Evolutionary conservation across 2,113 vertebrate genomes (phyloP).

Genomic region (Geococcyx californianus): DNA sequence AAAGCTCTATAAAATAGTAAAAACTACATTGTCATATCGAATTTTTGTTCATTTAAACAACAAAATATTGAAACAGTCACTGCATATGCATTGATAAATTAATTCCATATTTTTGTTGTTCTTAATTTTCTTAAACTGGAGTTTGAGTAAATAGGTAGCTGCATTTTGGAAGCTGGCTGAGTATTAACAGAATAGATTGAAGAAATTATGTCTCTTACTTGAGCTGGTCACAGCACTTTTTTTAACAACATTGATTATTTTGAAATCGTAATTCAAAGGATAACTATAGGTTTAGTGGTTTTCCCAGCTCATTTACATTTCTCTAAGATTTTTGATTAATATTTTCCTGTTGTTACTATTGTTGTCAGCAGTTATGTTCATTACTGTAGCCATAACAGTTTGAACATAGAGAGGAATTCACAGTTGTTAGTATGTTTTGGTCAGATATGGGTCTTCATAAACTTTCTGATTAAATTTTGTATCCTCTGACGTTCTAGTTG

Average conservation of each 20-base stretch:
- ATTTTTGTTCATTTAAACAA: neutral
- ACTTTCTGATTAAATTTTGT: neutral
- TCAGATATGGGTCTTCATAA: neutral
- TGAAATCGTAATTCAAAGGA: neutral
- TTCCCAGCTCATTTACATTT: neutral
- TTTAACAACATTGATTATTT: neutral
- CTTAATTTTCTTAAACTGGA: neutral
- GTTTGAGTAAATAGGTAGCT: neutral
- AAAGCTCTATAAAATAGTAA: neutral
- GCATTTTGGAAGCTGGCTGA: neutral
- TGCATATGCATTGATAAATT: neutral
- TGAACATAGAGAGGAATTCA: neutral
- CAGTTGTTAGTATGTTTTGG: neutral
- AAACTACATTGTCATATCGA: neutral
- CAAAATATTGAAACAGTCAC: neutral
- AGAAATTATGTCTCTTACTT: neutral
- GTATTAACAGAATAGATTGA: neutral
- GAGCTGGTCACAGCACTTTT: neutral
- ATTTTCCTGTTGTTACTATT: neutral
- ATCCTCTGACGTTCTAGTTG: neutral
- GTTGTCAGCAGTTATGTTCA: neutral
- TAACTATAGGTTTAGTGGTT: neutral
- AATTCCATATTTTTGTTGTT: no score
- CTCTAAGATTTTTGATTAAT: neutral
- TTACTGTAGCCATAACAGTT: neutral